Percentiles rank a stretch among this genome's conserved stretches.
Evolutionary conservation across 2,113 vertebrate genomes (phyloP).

Genomic region (mouse (Mus musculus)): DNA sequence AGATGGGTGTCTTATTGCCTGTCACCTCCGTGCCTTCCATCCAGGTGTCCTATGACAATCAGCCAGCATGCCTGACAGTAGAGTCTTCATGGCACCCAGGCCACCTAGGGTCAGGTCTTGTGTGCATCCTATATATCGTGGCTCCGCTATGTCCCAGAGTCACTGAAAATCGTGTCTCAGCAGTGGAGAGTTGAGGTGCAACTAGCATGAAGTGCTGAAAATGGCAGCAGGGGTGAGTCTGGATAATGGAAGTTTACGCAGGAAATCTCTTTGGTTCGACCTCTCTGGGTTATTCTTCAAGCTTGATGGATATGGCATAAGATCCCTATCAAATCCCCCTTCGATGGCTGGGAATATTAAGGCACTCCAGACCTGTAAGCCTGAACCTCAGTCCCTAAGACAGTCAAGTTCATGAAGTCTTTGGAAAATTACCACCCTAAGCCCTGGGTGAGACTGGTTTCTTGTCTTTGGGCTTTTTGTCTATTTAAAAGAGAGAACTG

Average conservation of each 20-base stretch:
- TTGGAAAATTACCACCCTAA: not conserved
- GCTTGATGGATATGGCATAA: not conserved
- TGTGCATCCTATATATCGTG: not conserved
- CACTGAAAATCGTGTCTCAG: not conserved
- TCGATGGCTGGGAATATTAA: not conserved
- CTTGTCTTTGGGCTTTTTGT: constrained; percentile 33
- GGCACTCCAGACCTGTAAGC: not conserved
- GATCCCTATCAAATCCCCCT: not conserved
- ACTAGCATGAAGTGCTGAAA: not conserved
- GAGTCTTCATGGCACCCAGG: not conserved
- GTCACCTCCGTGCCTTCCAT: not conserved
- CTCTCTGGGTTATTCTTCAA: not conserved
- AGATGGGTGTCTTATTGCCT: not conserved
- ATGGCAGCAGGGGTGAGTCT: not conserved
- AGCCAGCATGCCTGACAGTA: not conserved
- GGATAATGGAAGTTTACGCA: not conserved
- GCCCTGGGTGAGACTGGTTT: not conserved
- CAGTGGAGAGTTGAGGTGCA: not conserved
- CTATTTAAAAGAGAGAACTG: not conserved
- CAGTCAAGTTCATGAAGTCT: not conserved
- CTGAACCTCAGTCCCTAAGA: not conserved
- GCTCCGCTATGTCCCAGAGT: not conserved
- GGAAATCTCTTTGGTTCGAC: constrained; percentile 31
- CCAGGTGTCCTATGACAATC: not conserved
- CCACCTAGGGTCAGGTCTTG: not conserved